Base-by-base conservation (phyloP, 2,113 vertebrate species). In the Nyctereutes procyonoides region DNA sequence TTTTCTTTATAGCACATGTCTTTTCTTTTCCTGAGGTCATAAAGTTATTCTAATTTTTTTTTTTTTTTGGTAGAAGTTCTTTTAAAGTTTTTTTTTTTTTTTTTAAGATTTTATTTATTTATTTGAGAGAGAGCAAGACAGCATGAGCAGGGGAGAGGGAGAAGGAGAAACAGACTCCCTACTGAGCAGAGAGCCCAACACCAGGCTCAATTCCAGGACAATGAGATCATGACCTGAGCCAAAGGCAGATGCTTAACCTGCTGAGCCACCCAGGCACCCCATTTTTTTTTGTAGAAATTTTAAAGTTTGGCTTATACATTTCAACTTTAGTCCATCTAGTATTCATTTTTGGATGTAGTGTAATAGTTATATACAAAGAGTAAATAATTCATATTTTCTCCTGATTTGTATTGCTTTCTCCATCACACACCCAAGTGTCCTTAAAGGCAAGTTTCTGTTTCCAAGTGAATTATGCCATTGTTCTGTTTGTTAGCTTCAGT, bases 341-440 rank as follows among this genome's bases (percentile, higher is more conserved):
- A 88, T 55, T 88, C n/a, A 69, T 56, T 84, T 84, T 97, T 82
- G 17, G n/a, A 55, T 67, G 53, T 93, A 67, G 58, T 76, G 20
- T 90, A n/a, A 16, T 28, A 58, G 48, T 60, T 86, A 9, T 58
- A n/a, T 92, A n/a, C 32, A 69, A 71, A 69, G 8, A 43, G 24
- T 65, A 88, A 85, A 63, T 35, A 71, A 11, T 80, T 95, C 2
- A 56, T 63, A 19, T 69, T 87, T 87, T 69, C 35, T 87, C 43
- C 43, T 88, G 60, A 87, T 69, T 82, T 69, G 4, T 93, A n/a
- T 87, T 77, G 16, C 51, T 60, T 2, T 77, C 7, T 58, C 12
- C 28, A 32, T 80, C 82, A 60, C 11, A 65, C 8, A 69, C 15
- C 26, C n/a, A 87, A 38, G 15, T 87, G 93, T 82, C 28, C n/a